phyloP scores from a whole-genome alignment of 2,797 vertebrate species.

The Chloroceryle amazona region DNA sequence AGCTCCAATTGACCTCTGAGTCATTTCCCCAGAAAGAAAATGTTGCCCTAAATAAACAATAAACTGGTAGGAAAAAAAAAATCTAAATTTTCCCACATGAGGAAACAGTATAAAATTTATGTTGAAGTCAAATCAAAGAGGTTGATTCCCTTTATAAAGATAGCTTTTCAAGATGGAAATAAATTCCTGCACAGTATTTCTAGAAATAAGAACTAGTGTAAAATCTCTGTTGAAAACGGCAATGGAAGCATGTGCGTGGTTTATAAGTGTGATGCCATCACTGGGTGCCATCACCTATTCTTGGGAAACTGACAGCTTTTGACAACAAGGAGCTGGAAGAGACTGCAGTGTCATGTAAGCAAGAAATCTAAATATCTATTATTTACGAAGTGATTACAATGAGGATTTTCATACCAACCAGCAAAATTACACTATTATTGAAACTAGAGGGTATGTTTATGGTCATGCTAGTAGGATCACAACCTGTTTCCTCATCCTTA shows the following conservation, averaged over 20 bases:
- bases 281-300: not conserved
- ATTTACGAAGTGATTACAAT: not conserved
- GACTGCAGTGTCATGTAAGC: not conserved
- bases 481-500: not conserved
- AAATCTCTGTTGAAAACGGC: not conserved
- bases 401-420: not conserved
- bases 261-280: not conserved
- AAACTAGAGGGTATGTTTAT: not conserved
- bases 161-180: not conserved
- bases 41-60: not conserved
- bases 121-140: not conserved
- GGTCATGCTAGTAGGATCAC: not conserved
- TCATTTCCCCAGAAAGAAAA: conserved; percentile 21
- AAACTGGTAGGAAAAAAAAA: not conserved
- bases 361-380: not conserved
- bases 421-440: not conserved
- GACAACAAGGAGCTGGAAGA: not conserved
- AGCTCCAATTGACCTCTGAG: not conserved
- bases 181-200: not conserved
- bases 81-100: not conserved
- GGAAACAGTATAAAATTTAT: not conserved
- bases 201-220: not conserved
- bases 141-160: not conserved
- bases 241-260: not conserved
- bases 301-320: not conserved